Conservation (phyloP, 2,888 invertebrate genomes). For the Phaedon cochleariae region DNA sequence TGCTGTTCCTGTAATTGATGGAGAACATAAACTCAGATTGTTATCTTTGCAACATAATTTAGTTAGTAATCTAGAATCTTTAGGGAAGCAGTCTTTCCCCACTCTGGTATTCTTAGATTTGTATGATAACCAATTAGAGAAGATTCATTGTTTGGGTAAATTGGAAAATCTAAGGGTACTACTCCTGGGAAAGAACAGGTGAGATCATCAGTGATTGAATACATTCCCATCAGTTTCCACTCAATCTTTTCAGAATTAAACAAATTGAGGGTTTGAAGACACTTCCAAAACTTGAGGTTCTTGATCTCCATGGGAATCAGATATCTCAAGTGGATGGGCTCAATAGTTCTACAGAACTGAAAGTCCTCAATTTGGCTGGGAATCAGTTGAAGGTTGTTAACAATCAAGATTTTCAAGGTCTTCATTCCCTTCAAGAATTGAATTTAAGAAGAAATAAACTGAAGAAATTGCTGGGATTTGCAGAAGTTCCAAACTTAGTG, state of each 20-base stretch:
- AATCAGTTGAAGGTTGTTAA: conserved; percentile 86
- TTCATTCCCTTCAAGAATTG: conserved; percentile 82
- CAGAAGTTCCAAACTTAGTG: conserved; percentile 77
- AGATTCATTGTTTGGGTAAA: conserved; percentile 79
- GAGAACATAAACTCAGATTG: conserved; percentile 76
- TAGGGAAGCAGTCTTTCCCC: conserved; percentile 66
- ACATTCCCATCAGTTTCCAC: too few species aligned
- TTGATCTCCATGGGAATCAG: conserved; percentile 94
- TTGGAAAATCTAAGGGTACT: conserved; percentile 84
- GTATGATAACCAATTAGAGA: conserved; percentile 94
- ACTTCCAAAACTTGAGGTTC: conserved; percentile 81
- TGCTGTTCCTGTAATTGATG: conserved; percentile 83
- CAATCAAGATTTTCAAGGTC: conserved; percentile 78
- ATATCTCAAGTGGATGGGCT: conserved; percentile 76
- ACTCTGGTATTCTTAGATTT: conserved; percentile 91
- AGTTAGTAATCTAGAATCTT: conserved; percentile 77
- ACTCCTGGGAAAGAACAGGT: conserved; percentile 92
- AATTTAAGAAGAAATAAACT: conserved; percentile 89
- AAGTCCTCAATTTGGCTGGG: conserved; percentile 92
- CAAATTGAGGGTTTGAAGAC: conserved; percentile 79
- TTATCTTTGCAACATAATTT: conserved; percentile 93
- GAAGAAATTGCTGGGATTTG: conserved; percentile 81
- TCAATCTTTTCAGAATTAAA: too few species aligned
- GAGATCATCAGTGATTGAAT: conserved; percentile 28
- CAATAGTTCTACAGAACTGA: conserved; percentile 75